Base-by-base conservation (phyloP, 2,888 invertebrate genomes). In the Rotaria sp. region DNA sequence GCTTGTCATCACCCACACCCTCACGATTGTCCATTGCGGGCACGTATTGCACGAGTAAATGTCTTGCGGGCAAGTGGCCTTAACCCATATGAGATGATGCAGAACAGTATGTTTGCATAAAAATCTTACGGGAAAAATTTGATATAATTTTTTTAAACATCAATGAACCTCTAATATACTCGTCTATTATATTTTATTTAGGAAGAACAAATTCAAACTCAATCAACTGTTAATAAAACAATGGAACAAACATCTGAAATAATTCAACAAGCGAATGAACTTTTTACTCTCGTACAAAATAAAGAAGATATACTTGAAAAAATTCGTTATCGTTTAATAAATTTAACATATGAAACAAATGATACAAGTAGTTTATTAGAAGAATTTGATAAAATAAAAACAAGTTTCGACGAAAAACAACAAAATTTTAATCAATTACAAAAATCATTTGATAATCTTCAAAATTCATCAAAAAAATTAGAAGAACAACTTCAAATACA, bases 261-360 rank as follows among this genome's bases (percentile, higher is more conserved):
- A 5, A 4, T 80, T 15, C 41, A 80, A 45, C 80, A 80, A 45
- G 80, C 80, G 0, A 45, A 10, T 38, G 80, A 80, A n/a, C 15
- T 80, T 1, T 2, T 80, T 7, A n/a, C 8, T n/a, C 11, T n/a
- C 13, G n/a, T 80, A 45, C 45, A 80, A 41, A 26, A 24, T 4
- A 80, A 80, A 80, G 11, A 38, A 4, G n/a, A 38, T 24, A 45
- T 45, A 26, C 45, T 80, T 15, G 80, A 80, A n/a, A 41, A 80
- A n/a, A 80, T 80, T 45, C 80, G 45, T 45, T 80, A 80, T 45
- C 80, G 80, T 45, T 45, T 80, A 80, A 45, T 26, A 26, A 80
- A 80, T 45, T 2, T 80, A 5, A 41, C 41, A 10, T 26, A 38
- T 80, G 80, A 80, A n/a, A 18, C 45, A 13, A 80, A 80, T 45